Evolutionary conservation across 2,113 vertebrate genomes (phyloP).

Genomic region (Thymallus thymallus): DNA sequence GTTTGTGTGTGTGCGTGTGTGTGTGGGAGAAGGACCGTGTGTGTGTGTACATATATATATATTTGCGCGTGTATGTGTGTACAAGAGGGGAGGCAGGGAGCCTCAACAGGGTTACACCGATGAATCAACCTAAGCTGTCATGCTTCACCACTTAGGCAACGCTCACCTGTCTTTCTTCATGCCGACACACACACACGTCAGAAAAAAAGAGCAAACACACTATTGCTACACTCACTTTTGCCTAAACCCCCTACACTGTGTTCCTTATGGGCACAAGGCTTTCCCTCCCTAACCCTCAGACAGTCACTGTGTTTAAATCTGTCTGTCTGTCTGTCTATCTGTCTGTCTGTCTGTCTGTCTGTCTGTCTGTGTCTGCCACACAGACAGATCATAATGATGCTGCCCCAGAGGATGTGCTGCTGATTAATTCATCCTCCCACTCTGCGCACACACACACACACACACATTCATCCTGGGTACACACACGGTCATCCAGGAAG

Average conservation of each 20-base stretch:
- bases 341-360: no score
- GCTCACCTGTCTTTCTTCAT: constrained; percentile 40
- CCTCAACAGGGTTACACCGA: constrained; percentile 80
- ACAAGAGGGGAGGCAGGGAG: constrained; percentile 82
- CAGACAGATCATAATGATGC: constrained; percentile 25
- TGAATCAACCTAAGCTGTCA: constrained; percentile 83
- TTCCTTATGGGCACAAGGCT: no score
- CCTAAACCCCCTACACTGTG: no score
- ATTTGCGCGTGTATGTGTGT: constrained; percentile 56
- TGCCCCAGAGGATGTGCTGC: constrained; percentile 4
- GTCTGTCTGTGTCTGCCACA: no score
- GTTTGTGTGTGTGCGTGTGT: not conserved
- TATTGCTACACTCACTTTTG: constrained; percentile 15
- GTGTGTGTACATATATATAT: not conserved
- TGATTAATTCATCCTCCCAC: constrained; percentile 23
- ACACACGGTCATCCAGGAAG: not conserved
- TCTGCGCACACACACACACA: not conserved
- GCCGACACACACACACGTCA: constrained; percentile 17
- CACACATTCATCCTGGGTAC: constrained; percentile 7
- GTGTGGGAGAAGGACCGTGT: not conserved
- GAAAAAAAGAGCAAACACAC: constrained; percentile 8
- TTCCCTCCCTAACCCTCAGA: no score
- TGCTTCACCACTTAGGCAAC: constrained; percentile 43
- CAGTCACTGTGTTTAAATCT: no score
- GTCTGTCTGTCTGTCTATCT: no score